A percentile compares a stretch with the other conserved stretches of the same genome.
Conservation (phyloP, 2,797 vertebrate genomes). For the Halcyon smyrnensis region DNA sequence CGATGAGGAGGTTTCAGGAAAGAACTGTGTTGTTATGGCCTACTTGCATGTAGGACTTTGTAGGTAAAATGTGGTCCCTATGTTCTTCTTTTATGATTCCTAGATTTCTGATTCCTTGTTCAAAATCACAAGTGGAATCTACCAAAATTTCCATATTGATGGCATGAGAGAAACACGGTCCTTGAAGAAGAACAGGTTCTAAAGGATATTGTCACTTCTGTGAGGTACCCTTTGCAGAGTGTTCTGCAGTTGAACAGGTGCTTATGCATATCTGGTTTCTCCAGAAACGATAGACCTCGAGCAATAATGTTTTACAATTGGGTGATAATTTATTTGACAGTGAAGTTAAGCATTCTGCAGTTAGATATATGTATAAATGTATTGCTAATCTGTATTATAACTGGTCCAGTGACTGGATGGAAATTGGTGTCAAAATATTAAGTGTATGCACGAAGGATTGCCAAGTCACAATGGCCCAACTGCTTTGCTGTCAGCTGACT, state of each 20-base stretch:
- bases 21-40: neutral
- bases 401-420: neutral
- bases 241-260: neutral
- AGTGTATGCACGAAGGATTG: neutral
- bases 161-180: neutral
- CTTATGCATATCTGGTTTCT: neutral
- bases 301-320: neutral
- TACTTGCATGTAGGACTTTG: neutral
- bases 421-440: neutral
- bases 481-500: neutral
- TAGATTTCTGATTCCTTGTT: neutral
- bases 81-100: neutral
- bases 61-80: neutral
- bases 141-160: neutral
- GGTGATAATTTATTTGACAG: neutral
- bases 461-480: neutral
- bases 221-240: neutral
- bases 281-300: neutral
- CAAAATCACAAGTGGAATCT: neutral
- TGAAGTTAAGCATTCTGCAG: neutral
- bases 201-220: neutral
- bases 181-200: neutral
- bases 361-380: neutral
- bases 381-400: neutral
- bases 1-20: neutral